Base-by-base conservation (phyloP, 1,140 invertebrate genomes). In the Chironomus striatipennis region DNA sequence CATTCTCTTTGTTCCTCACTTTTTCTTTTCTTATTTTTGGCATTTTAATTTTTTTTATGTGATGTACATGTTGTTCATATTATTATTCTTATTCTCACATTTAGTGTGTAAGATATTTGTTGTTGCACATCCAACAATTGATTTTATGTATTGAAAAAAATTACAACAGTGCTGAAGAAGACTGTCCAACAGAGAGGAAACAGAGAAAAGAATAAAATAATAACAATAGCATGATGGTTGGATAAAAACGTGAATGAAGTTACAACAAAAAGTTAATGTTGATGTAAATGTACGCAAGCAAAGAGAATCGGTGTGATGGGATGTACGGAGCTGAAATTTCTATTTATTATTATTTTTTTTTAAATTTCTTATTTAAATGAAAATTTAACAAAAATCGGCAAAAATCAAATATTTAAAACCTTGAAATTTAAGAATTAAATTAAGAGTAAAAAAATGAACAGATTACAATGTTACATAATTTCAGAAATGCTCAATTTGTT, bases 161-260 rank as follows among this genome's bases (percentile, higher is more conserved):
- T 34, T 34, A 34, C 24, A 34, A 34, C 24, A 34, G 24, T 34
- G 24, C 24, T 20, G 17, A 67, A 20, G 17, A 21, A 70, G 65
- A 70, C 65, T 8, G 65, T 21, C 65, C 65, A 70, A 18, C 18
- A 20, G 18, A 18, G 8, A 70, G 17, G 15, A 18, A 34, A 34
- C 5, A 5, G 24, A 34, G 24, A 34, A 34, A 34, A 34, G 24
- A 34, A 34, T 34, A 34, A 34, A 34, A n/a, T 57, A 47, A 47
- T 8, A 57, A 15, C 47, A 57, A 57, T n/a, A 57, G n/a, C 47
- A 57, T 70, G 17, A 70, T 17, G 6, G 65, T 18, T 18, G 65
- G 47, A 15, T 5, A 57, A 70, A 70, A 70, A 70, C 65, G 65
- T 70, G 65, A 70, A 70, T 70, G 65, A 70, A 70, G 18, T 17